These are phyloP conservation scores for Mormoops blainvillei DNA, from an alignment of 2,113 vertebrate species.

Conservation along the genomic window DNA sequence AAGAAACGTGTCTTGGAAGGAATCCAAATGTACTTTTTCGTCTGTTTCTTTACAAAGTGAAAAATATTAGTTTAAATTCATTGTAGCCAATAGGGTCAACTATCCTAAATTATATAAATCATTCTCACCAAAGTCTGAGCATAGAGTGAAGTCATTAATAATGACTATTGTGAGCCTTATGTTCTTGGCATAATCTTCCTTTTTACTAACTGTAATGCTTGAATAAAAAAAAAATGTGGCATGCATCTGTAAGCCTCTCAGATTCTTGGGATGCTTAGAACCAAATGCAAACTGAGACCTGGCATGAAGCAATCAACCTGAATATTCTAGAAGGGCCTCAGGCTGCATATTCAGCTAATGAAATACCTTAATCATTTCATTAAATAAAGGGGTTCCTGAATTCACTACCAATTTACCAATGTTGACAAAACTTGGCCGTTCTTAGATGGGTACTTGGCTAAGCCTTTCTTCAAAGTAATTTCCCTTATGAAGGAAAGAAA, in stretches of 20 bases:
- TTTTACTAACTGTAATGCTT: slow-evolving; percentile 50
- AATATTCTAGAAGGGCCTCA: background rate
- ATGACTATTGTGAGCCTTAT: slow-evolving; percentile 8
- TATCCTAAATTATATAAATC: slow-evolving; percentile 23
- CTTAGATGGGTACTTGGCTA: background rate
- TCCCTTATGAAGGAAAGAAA: slow-evolving; percentile 57
- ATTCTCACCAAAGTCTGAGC: slow-evolving; percentile 31
- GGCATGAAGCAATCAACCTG: background rate
- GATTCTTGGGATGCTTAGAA: background rate
- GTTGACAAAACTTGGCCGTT: background rate
- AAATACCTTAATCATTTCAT: slow-evolving; percentile 23
- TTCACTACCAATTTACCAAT: slow-evolving; percentile 21
- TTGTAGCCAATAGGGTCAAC: background rate
- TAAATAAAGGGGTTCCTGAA: slow-evolving; percentile 44
- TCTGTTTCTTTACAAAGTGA: slow-evolving; percentile 3
- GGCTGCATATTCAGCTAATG: background rate
- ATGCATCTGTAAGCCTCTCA: slow-evolving; percentile 30
- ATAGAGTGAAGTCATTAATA: slow-evolving; percentile 12
- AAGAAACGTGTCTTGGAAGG: background rate
- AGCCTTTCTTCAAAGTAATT: slow-evolving; percentile 52
- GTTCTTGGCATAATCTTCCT: slow-evolving; percentile 43
- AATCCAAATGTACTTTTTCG: background rate
- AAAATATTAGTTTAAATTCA: slow-evolving; percentile 35
- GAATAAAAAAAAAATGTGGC: slow-evolving; percentile 28
- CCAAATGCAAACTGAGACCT: background rate